Evolutionary conservation across 1,140 invertebrate genomes (phyloP).

Genomic region (Ericerus pela): DNA sequence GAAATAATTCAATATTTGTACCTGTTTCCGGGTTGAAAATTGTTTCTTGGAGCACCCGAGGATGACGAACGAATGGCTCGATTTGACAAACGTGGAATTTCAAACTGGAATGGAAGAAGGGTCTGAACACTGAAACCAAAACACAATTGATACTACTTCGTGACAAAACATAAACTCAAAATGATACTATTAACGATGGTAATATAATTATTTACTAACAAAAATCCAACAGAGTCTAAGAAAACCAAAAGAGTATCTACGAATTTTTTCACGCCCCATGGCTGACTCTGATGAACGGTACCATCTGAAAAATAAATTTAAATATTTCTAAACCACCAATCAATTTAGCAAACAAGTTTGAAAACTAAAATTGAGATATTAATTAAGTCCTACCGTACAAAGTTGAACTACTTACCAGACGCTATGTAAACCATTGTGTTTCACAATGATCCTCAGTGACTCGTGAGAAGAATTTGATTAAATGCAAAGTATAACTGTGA

Average conservation of each 20-base stretch:
- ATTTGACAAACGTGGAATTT: not conserved
- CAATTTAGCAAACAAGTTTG: too few species aligned
- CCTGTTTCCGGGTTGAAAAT: too few species aligned
- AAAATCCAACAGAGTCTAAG: not conserved
- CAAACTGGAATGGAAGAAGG: not conserved
- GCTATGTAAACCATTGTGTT: slow-evolving; percentile 3
- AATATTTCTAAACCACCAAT: not conserved
- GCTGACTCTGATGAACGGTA: not conserved
- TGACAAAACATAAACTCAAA: not conserved
- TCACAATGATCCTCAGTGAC: not conserved
- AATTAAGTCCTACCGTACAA: too few species aligned
- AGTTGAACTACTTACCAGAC: not conserved
- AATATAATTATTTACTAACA: not conserved
- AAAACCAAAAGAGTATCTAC: not conserved
- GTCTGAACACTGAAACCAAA: not conserved
- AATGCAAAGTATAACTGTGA: not conserved
- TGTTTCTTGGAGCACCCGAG: too few species aligned
- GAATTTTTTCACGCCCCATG: not conserved
- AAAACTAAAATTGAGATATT: not conserved
- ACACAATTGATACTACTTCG: too few species aligned
- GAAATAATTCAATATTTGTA: too few species aligned
- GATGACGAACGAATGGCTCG: not conserved
- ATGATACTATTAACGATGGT: not conserved
- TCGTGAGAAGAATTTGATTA: not conserved
- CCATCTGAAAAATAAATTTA: not conserved